phyloP scores from a whole-genome alignment of 1,140 invertebrate species.

The Philotrypesis tridentata region DNA sequence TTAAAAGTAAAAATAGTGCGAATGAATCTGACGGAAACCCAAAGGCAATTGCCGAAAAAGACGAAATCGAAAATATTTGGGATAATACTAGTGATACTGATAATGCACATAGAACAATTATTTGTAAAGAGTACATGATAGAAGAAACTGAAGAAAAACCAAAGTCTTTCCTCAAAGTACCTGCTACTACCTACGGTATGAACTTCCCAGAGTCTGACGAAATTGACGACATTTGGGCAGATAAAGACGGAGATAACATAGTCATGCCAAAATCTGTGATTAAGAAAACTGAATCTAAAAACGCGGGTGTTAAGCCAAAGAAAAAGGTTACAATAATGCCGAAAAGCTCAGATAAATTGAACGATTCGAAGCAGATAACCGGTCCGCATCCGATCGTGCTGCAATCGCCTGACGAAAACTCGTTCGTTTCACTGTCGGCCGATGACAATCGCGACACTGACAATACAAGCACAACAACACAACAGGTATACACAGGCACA shows the following conservation, averaged over 20 bases:
- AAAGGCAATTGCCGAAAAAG: too few relatives aligned
- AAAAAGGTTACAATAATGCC: not conserved
- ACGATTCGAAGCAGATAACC: not conserved
- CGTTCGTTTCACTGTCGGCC: not conserved
- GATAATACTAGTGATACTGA: too few relatives aligned
- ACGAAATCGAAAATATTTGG: too few relatives aligned
- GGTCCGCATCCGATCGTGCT: slow-evolving; percentile 5
- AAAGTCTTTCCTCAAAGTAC: not conserved
- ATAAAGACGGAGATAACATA: not conserved
- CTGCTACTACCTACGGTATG: not conserved
- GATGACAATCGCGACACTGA: not conserved
- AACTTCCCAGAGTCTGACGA: not conserved
- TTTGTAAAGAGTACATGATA: too few relatives aligned
- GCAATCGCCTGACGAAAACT: slow-evolving; percentile 1
- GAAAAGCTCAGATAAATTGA: not conserved
- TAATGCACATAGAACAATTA: too few relatives aligned
- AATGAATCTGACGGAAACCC: too few relatives aligned
- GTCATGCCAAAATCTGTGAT: not conserved
- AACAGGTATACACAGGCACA: not conserved
- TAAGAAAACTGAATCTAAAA: not conserved
- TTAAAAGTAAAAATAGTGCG: too few relatives aligned
- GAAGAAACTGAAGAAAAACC: not conserved
- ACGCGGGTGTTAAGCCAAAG: not conserved
- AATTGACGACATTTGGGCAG: not conserved
- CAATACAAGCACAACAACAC: not conserved